These are phyloP conservation scores for Microplitis mediator DNA, from an alignment of 1,140 invertebrate species.

Conservation along the genomic window DNA sequence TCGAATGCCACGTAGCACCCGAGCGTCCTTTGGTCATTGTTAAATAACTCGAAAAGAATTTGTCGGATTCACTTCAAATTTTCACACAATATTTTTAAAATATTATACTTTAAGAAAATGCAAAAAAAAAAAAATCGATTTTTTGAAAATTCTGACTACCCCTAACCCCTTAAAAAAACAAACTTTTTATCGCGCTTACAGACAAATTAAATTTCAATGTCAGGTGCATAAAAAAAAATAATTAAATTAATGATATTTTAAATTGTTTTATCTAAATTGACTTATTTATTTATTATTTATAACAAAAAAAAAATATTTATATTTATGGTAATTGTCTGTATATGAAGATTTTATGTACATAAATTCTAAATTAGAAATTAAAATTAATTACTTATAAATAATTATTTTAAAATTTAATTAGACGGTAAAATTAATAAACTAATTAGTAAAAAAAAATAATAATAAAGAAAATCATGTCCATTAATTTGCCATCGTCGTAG, in stretches of 20 bases:
- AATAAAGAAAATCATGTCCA: background rate
- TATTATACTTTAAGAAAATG: too few relatives aligned
- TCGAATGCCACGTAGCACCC: too few relatives aligned
- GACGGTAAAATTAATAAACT: background rate
- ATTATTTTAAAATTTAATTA: background rate
- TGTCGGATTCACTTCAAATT: too few relatives aligned
- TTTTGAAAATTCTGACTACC: too few relatives aligned
- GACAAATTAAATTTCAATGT: background rate
- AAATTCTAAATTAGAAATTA: slow-evolving; percentile 11
- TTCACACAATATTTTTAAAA: too few relatives aligned
- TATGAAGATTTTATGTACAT: slow-evolving; percentile 13
- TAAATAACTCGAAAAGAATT: too few relatives aligned
- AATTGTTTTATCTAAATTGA: too few relatives aligned
- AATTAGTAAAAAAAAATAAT: background rate
- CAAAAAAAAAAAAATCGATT: too few relatives aligned
- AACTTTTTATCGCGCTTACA: slow-evolving; percentile 2
- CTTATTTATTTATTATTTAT: background rate
- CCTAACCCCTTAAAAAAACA: too few relatives aligned
- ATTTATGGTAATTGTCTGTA: background rate
- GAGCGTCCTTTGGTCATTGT: too few relatives aligned
- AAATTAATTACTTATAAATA: background rate
- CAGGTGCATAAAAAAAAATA: background rate
- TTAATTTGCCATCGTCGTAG: background rate
- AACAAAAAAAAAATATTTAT: background rate
- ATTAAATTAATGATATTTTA: background rate